A percentile compares a stretch with the other conserved stretches of the same genome.
Evolutionary conservation across 2,113 vertebrate species (phyloP).

Genomic region (Phoxinus phoxinus): DNA sequence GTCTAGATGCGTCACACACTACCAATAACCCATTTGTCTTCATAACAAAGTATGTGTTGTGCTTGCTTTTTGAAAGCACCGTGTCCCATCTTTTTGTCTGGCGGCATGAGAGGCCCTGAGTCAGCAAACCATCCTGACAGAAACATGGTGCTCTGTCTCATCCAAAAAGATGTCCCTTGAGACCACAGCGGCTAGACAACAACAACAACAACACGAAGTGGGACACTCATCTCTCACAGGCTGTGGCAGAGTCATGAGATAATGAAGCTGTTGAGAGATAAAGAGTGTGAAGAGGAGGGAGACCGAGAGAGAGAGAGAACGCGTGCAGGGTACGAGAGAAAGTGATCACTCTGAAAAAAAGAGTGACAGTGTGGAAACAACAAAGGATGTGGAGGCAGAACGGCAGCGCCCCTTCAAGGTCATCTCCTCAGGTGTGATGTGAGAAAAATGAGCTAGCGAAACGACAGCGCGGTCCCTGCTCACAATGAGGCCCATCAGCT

Average conservation of each 20-base stretch:
- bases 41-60: constrained; percentile 51
- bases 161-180: constrained; percentile 44
- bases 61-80: constrained; percentile 45
- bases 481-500: constrained; percentile 27
- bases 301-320: neutral
- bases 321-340: neutral
- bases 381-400: constrained; percentile 3
- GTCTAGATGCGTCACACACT: constrained; percentile 50
- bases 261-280: constrained; percentile 40
- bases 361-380: constrained; percentile 22
- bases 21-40: constrained; percentile 62
- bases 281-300: constrained; percentile 8
- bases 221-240: constrained; percentile 55
- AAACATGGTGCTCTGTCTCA: constrained; percentile 40
- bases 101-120: constrained; percentile 51
- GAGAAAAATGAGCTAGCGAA: constrained; percentile 30
- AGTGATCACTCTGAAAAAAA: constrained; percentile 15
- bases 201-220: constrained; percentile 25
- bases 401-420: constrained; percentile 51
- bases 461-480: constrained; percentile 17
- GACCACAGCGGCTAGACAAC: constrained; percentile 43
- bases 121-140: constrained; percentile 58
- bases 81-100: constrained; percentile 41
- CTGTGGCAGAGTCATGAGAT: constrained; percentile 22
- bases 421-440: constrained; percentile 14